Percentiles rank a stretch among this genome's conserved stretches.
Evolutionary conservation across 2,113 vertebrate genomes (phyloP).

Genomic region (Microtus oregoni): DNA sequence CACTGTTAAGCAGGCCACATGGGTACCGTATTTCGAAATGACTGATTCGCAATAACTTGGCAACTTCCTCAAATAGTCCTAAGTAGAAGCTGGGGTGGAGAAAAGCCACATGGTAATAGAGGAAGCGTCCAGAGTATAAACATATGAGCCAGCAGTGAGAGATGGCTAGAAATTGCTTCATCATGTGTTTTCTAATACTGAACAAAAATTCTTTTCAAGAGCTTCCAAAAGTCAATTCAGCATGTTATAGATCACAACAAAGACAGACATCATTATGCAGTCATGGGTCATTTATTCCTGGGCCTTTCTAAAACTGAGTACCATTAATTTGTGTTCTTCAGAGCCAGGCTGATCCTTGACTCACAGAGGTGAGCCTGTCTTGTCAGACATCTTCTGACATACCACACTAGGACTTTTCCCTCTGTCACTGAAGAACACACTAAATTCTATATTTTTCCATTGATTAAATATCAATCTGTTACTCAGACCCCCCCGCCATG

Average conservation of each 20-base stretch:
- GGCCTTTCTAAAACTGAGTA: neutral
- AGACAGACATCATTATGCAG: neutral
- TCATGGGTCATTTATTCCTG: neutral
- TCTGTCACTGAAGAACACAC: neutral
- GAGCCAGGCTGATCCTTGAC: neutral
- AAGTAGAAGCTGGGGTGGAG: neutral
- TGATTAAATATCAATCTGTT: neutral
- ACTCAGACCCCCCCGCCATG: neutral
- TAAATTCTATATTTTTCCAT: neutral
- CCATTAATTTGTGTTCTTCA: neutral
- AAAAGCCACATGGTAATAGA: neutral
- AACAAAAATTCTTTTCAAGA: neutral
- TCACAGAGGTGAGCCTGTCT: neutral
- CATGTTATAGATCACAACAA: neutral
- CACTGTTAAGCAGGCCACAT: neutral
- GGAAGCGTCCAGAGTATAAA: neutral
- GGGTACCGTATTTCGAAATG: constrained; percentile 13
- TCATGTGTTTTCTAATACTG: neutral
- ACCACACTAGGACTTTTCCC: neutral
- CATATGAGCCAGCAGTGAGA: neutral
- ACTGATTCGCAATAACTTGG: neutral
- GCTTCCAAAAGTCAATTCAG: constrained; percentile 13
- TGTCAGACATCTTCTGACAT: neutral
- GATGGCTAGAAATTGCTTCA: neutral
- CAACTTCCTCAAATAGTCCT: constrained; percentile 1